A percentile compares a stretch with the other conserved stretches of the same genome.
phyloP scores from a whole-genome alignment of 2,888 invertebrate species.

The Aporophyla lueneburgensis region DNA sequence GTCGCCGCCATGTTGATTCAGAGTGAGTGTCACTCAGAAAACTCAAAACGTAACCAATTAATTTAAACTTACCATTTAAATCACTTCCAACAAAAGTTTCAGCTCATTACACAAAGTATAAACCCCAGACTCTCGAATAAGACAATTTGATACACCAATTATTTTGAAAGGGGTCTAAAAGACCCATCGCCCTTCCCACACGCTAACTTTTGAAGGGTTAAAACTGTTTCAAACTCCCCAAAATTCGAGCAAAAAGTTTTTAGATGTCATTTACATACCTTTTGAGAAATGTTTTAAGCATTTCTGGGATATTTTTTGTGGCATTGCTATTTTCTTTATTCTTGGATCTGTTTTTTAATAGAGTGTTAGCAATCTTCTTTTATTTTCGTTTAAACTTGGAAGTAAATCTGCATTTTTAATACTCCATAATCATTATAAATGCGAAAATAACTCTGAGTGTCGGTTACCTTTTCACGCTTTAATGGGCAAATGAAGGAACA shows the following conservation, averaged over 20 bases:
- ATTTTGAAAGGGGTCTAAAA: slow-evolving; percentile 59
- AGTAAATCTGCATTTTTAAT: not conserved
- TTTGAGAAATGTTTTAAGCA: slow-evolving; percentile 42
- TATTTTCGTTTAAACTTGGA: not conserved
- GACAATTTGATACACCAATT: slow-evolving; percentile 63
- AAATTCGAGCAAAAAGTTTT: slow-evolving; percentile 59
- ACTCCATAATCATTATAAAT: too few relatives aligned
- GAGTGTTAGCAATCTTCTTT: not conserved
- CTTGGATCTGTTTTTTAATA: not conserved
- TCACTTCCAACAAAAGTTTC: slow-evolving; percentile 40
- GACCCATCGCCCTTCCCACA: slow-evolving; percentile 54
- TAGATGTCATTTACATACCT: slow-evolving; percentile 57
- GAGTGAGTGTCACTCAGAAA: too few relatives aligned
- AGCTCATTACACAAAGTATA: slow-evolving; percentile 48
- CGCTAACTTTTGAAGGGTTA: slow-evolving; percentile 60
- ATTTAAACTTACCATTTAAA: slow-evolving; percentile 28
- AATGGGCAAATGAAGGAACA: too few relatives aligned
- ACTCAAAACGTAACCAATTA: slow-evolving; percentile 1
- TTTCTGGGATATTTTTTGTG: slow-evolving; percentile 37
- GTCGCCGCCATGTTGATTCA: too few relatives aligned
- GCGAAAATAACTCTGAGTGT: too few relatives aligned
- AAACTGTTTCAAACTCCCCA: slow-evolving; percentile 58
- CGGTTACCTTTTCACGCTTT: too few relatives aligned
- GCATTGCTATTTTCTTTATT: slow-evolving; percentile 4
- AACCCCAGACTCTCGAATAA: slow-evolving; percentile 41